These are phyloP conservation scores for Chrysaora quinquecirrha DNA, from an alignment of 30 jellyfish, hydroid and myxozoan species.

Conservation along the genomic window DNA sequence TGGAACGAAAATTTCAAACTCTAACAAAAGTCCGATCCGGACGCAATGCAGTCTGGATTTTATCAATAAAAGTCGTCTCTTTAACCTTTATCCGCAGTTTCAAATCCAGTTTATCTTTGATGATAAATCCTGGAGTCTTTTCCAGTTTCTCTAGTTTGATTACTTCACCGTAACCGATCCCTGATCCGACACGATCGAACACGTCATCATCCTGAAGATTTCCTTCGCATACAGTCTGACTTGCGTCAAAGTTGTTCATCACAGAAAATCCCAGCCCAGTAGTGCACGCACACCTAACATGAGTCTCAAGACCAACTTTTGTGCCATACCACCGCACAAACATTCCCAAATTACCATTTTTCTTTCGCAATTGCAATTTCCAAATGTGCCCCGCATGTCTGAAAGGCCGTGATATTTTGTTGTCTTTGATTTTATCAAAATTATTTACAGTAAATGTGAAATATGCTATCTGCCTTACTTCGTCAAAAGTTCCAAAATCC, in stretches of 20 bases:
- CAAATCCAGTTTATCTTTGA: slow-evolving; percentile 60
- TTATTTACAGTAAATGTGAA: slow-evolving; percentile 47
- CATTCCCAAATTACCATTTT: slow-evolving; percentile 79
- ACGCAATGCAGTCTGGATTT: slow-evolving; percentile 27
- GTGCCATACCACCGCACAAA: slow-evolving; percentile 93
- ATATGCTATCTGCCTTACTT: slow-evolving; percentile 33
- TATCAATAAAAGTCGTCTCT: slow-evolving; percentile 66
- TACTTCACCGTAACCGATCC: slow-evolving; percentile 91
- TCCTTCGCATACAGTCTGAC: slow-evolving; percentile 70
- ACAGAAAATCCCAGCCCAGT: slow-evolving; percentile 66
- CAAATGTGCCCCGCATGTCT: slow-evolving; percentile 86
- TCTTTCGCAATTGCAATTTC: slow-evolving; percentile 85
- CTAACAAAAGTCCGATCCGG: slow-evolving; percentile 45
- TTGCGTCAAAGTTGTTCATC: slow-evolving; percentile 62
- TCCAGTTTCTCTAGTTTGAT: slow-evolving; percentile 38
- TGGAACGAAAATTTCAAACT: slow-evolving; percentile 44
- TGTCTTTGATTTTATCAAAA: slow-evolving; percentile 20
- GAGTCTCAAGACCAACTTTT: slow-evolving; percentile 22
- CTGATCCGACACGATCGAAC: slow-evolving; percentile 78
- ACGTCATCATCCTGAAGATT: slow-evolving; percentile 68
- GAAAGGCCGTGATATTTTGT: slow-evolving; percentile 73
- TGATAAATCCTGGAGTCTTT: slow-evolving; percentile 75
- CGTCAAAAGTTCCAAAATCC: slow-evolving; percentile 69
- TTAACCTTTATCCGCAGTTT: slow-evolving; percentile 59
- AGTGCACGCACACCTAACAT: slow-evolving; percentile 61